phyloP scores from a whole-genome alignment of 2,113 vertebrate species.

The Phylloscopus trochiloides region DNA sequence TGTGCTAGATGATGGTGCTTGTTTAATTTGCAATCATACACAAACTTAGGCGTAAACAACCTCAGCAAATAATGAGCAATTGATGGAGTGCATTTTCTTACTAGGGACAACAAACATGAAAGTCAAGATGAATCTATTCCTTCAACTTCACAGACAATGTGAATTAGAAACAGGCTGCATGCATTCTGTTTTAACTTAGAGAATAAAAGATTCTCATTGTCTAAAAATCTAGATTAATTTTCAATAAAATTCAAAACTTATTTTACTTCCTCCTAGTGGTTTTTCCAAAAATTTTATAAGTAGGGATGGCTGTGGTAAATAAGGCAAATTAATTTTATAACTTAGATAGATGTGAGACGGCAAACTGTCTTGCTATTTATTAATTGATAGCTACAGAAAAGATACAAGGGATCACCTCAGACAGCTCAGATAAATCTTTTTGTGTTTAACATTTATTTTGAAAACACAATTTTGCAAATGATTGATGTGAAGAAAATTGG shows the following conservation, averaged over 20 bases:
- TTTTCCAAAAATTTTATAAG: background rate
- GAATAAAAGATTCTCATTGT: slow-evolving; percentile 62
- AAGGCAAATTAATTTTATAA: slow-evolving; percentile 6
- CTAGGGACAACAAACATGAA: slow-evolving; percentile 47
- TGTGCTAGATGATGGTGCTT: background rate
- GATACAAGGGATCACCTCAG: background rate
- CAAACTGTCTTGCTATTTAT: slow-evolving; percentile 29
- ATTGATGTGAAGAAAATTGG: slow-evolving; percentile 5
- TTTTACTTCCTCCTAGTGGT: slow-evolving; percentile 44
- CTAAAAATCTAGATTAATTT: slow-evolving; percentile 50
- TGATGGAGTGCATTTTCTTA: slow-evolving; percentile 63
- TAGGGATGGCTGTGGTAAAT: slow-evolving; percentile 1
- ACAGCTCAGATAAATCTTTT: slow-evolving; percentile 9
- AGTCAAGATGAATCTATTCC: slow-evolving; percentile 55
- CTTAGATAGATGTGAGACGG: background rate
- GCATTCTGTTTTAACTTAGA: slow-evolving; percentile 63
- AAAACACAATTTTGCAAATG: slow-evolving; percentile 14
- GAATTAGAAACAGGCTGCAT: slow-evolving; percentile 70
- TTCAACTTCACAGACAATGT: slow-evolving; percentile 46
- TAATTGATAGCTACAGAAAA: slow-evolving; percentile 16
- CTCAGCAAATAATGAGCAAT: slow-evolving; percentile 43
- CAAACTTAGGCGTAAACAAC: slow-evolving; percentile 58
- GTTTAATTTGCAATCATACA: slow-evolving; percentile 57
- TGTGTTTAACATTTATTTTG: background rate
- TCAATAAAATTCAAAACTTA: slow-evolving; percentile 33